phyloP scores from a whole-genome alignment of 2,888 invertebrate species.

The Bruchidius siliquastri region DNA sequence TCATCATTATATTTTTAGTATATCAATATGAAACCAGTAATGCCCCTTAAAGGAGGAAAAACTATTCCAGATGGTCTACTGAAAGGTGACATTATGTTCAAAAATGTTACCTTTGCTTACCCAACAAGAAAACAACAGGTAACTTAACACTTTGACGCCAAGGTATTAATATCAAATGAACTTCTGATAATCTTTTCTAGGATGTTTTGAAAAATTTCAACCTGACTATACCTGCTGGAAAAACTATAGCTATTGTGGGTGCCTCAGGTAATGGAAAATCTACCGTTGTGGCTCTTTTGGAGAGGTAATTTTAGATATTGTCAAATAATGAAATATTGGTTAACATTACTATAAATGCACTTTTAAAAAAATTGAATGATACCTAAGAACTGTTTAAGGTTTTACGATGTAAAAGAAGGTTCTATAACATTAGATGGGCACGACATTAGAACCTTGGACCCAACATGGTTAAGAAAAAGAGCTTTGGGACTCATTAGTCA shows the following conservation, averaged over 20 bases:
- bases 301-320: slow-evolving; percentile 55
- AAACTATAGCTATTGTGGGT: slow-evolving; percentile 89
- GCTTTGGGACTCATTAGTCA: slow-evolving; percentile 87
- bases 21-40: slow-evolving; percentile 64
- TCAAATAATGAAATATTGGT: slow-evolving; percentile 1
- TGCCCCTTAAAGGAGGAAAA: slow-evolving; percentile 63
- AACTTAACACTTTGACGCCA: slow-evolving; percentile 11
- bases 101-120: slow-evolving; percentile 83
- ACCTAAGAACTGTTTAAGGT: too few relatives aligned
- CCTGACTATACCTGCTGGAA: slow-evolving; percentile 77
- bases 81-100: slow-evolving; percentile 77
- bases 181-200: slow-evolving; percentile 41
- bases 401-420: slow-evolving; percentile 76
- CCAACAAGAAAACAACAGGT: slow-evolving; percentile 72
- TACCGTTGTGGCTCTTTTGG: slow-evolving; percentile 82
- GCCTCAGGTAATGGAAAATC: slow-evolving; percentile 94
- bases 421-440: slow-evolving; percentile 70
- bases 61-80: slow-evolving; percentile 67
- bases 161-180: not conserved
- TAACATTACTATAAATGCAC: not conserved
- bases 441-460: slow-evolving; percentile 67
- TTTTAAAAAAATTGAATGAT: too few relatives aligned
- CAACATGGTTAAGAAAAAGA: slow-evolving; percentile 79
- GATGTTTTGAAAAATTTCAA: slow-evolving; percentile 77
- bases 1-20: slow-evolving; percentile 52